Conservation (phyloP, 53 echinoderm and acorn worm species). For the Apostichopus leukothele region DNA sequence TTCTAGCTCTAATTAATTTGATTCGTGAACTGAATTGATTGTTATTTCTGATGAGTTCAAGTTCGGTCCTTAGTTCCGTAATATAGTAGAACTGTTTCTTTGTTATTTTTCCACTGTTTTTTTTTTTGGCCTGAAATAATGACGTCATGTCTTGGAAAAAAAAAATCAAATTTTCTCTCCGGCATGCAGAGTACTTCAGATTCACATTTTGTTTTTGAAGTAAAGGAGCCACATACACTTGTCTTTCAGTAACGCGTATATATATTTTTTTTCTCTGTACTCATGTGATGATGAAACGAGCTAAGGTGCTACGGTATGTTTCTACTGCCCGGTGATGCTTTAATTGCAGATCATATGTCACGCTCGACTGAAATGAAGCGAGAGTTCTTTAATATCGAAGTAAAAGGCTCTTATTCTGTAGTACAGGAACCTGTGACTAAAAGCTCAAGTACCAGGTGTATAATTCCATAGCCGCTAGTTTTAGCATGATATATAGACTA, state of each 20-base stretch:
- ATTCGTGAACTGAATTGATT: too few relatives aligned
- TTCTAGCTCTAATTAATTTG: too few relatives aligned
- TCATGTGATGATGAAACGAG: not conserved
- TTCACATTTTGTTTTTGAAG: too few relatives aligned
- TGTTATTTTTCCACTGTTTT: too few relatives aligned
- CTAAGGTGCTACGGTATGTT: not conserved
- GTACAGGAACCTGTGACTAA: not conserved
- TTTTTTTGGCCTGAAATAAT: too few relatives aligned
- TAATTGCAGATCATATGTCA: not conserved
- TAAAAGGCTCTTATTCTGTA: not conserved
- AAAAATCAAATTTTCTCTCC: too few relatives aligned
- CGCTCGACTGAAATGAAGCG: not conserved
- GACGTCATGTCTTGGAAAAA: too few relatives aligned
- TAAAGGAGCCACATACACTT: not conserved
- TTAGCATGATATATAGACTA: conserved; percentile 14
- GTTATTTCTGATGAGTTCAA: too few relatives aligned
- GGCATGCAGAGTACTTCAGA: too few relatives aligned
- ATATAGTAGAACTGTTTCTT: too few relatives aligned
- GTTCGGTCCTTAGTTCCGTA: too few relatives aligned
- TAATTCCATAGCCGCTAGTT: not conserved
- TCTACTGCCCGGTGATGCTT: not conserved
- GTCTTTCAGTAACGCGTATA: not conserved
- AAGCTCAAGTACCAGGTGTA: not conserved
- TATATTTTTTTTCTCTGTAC: not conserved
- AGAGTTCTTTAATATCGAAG: not conserved